These are phyloP conservation scores for Stigmatopora nigra DNA, from an alignment of 2,113 vertebrate species.

Conservation along the genomic window DNA sequence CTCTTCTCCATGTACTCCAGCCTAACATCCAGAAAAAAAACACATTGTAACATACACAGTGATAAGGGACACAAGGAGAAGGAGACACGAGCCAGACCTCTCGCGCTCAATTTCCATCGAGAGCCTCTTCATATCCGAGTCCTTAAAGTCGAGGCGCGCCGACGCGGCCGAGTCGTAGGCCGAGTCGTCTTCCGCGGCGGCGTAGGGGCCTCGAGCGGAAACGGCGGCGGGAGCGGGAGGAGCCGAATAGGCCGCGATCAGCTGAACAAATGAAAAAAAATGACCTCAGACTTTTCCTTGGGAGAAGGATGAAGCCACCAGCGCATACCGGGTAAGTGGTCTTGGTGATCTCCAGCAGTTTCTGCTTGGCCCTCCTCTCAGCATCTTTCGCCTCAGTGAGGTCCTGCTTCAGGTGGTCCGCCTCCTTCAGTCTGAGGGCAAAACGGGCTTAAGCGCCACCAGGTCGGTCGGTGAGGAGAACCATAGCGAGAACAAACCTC, in stretches of 20 bases:
- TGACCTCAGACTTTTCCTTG: too few relatives aligned
- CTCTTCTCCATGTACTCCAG: slow-evolving; percentile 91
- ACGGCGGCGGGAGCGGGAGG: slow-evolving; percentile 57
- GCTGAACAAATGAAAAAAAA: slow-evolving; percentile 36
- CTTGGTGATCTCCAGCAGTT: slow-evolving; percentile 80
- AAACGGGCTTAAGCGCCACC: background rate
- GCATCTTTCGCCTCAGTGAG: slow-evolving; percentile 84
- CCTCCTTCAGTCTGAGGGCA: slow-evolving; percentile 77
- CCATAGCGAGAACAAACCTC: slow-evolving; percentile 60
- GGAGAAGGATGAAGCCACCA: too few relatives aligned
- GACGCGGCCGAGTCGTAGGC: slow-evolving; percentile 64
- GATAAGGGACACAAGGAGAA: background rate
- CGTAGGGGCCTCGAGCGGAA: slow-evolving; percentile 18
- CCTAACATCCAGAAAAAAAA: slow-evolving; percentile 43
- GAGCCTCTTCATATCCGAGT: slow-evolving; percentile 85
- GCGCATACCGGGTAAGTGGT: slow-evolving; percentile 73
- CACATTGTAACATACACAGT: background rate
- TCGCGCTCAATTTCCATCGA: slow-evolving; percentile 91
- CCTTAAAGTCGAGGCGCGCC: slow-evolving; percentile 77
- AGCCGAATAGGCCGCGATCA: slow-evolving; percentile 69
- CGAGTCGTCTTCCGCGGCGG: slow-evolving; percentile 62
- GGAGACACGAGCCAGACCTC: slow-evolving; percentile 59
- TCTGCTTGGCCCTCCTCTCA: slow-evolving; percentile 80
- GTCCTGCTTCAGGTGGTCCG: slow-evolving; percentile 86
- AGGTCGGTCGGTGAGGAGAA: background rate